Evolutionary conservation across 2,113 vertebrate genomes (phyloP), one percentile per base, ranked within the genome.

Genomic region (Pandion haliaetus): DNA sequence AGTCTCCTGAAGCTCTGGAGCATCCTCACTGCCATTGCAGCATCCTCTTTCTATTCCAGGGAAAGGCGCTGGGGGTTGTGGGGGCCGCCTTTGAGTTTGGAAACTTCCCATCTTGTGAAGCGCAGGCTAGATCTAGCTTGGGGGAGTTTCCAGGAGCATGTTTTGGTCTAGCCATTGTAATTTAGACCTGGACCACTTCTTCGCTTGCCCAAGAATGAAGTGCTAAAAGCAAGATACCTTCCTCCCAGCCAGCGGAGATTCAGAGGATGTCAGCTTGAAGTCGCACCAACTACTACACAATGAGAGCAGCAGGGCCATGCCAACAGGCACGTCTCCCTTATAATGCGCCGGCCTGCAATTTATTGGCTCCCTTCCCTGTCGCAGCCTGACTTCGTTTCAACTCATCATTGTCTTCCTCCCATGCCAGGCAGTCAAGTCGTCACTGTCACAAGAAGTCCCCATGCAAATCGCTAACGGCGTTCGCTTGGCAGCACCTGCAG

Each of bases 361-460:
- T 19, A 18, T 17, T 21, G 82, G 38, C 61, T 72, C 62, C 21
- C 24, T 50, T 50, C 36, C 8, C 20, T 21, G 40, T 34, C 6
- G 0, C 72, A 26, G 52, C 79, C 61, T 6, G 3, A 4, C 73
- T 32, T 52, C 3, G 12, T 42, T 69, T 47, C 23, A 15, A 1
- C n/a, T 49, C 81, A 4, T 63, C 26, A 2, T 36, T 1, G 4
- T 3, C 45, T 24, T 3, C 49, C 40, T 40, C 17, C 74, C 5
- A 0, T 0, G 5, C 42, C 4, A 4, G 3, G 28, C 45, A 25
- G 3, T 8, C 1, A 14, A 59, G 82, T 54, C 1, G 1, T 14
- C 13, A 0, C 18, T 4, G 0, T 26, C 26, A 0, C 69, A 3
- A 1, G 0, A 6, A 2, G 2, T 9, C 52, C 44, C 17, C 5